Base-by-base conservation (phyloP, 2,888 invertebrate genomes). In the Galerucella nymphaeae region DNA sequence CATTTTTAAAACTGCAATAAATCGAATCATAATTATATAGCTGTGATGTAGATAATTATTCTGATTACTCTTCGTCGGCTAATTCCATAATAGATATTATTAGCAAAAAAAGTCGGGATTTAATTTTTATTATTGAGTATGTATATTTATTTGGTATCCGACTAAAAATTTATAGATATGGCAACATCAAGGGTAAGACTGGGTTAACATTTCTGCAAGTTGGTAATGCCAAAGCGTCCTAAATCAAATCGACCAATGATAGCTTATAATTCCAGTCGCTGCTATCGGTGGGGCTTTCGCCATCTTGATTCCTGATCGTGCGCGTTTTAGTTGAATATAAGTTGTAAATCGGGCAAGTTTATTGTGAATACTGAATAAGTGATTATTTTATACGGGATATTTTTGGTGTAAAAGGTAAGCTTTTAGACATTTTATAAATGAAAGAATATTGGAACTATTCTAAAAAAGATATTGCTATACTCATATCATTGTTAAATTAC, bases 291-390 rank as follows among this genome's bases (percentile, higher is more conserved):
- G 81, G 80, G 80, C 77, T 78, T 75, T 81, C 84, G 84, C 85
- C 85, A 85, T 84, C 80, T 85, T 84, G 83, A 82, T 82, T 83
- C 77, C 81, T 76, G 83, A 82, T 84, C 81, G 80, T 85, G 84
- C 85, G 85, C 85, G 84, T 81, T 83, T 84, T 81, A 85, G 84
- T 85, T 80, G 78, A 80, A 79, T 76, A 77, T 80, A 82, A 82
- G 80, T 84, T 80, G 80, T 79, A 82, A 78, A 77, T 66, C 71
- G 76, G 78, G 76, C 72, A 80, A 76, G 80, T 70, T 69, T 70
- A 45, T 70, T 63, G 70, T 70, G 70, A 57, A 73, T 80, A 80
- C 81, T 83, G 79, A 75, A 75, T 77, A 76, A 79, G 80, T 81
- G 79, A 79, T 77, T 77, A 74, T 78, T 78, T 80, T 80, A 80